Evolutionary conservation across 1,140 invertebrate genomes (phyloP), one percentile per base, ranked within the genome.

Genomic region (Plodia interpunctella): DNA sequence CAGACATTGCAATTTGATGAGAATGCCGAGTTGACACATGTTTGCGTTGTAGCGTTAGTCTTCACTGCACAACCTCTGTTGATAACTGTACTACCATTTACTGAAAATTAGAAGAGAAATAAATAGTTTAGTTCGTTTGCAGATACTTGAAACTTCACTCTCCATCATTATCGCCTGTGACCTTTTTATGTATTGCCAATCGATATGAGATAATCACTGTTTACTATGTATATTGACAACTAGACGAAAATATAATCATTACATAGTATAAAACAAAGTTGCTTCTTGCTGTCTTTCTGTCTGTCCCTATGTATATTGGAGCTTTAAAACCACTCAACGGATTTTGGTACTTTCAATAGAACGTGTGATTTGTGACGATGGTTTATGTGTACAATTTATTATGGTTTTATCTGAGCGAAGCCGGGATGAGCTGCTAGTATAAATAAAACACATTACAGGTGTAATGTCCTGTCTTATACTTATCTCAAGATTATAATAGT

Each of bases 1-100:
- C 57, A 60, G 6, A 64, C 63, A 11, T 57, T 70, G 35, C 74
- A 76, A 9, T 57, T 28, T 15, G n/a, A 9, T 32, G 25, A 21
- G 30, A 44, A 57, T 9, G 19, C n/a, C 0, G 51, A 15, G 0
- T 53, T 17, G 3, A 17, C 6, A 10, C 60, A 62, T 4, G 53
- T 57, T 11, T 32, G 19, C n/a, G 49, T 11, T 10, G 57, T 53
- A 6, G 30, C 38, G 49, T 57, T 62, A 13, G 10, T n/a, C 18
- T 57, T n/a, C 5, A 57, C 17, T 9, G 52, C 60, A 53, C 60
- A 62, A 4, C 60, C 60, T 19, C 60, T 28, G 19, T 62, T 62
- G 11, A 57, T 25, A 2, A 57, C 18, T 2, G 20, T 28, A 3
- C n/a, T 53, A 0, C 25, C 21, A 15, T 57, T 62, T 10, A 50